phyloP scores from a whole-genome alignment of 2,797 vertebrate species.

The Poecile montanus region DNA sequence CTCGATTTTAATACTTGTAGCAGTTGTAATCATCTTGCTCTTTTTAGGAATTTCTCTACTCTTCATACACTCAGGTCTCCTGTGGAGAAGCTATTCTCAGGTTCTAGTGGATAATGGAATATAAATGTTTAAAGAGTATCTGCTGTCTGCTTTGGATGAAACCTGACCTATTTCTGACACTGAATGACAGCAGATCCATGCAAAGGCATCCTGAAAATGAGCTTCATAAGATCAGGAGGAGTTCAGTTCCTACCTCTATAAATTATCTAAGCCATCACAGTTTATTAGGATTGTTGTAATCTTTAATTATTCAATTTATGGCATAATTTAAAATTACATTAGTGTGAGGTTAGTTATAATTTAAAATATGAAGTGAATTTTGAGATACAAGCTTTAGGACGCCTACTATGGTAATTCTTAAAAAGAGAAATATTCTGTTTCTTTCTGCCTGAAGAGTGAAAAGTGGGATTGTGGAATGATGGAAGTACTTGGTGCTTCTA shows the following conservation, averaged over 20 bases:
- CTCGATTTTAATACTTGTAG: background rate
- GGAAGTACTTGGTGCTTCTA: background rate
- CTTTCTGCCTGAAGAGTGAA: background rate
- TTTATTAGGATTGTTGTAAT: background rate
- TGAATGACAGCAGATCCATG: background rate
- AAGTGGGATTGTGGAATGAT: background rate
- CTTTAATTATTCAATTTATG: background rate
- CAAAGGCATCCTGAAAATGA: background rate
- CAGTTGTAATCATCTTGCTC: background rate
- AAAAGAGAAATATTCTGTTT: background rate
- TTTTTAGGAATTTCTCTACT: background rate
- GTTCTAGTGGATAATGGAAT: background rate
- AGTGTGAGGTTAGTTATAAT: background rate
- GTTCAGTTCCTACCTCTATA: background rate
- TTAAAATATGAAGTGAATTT: background rate
- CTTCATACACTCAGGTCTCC: background rate
- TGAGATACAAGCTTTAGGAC: background rate
- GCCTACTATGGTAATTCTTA: background rate
- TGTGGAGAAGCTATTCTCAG: background rate
- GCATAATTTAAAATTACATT: background rate
- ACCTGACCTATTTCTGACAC: background rate
- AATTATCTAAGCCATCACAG: background rate
- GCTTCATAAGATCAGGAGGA: background rate
- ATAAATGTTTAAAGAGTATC: slow-evolving; percentile 39
- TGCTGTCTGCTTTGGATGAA: background rate